Evolutionary conservation across 2,888 invertebrate species (phyloP), one percentile per base, ranked within the genome.

Genomic region (Norana najaformis): DNA sequence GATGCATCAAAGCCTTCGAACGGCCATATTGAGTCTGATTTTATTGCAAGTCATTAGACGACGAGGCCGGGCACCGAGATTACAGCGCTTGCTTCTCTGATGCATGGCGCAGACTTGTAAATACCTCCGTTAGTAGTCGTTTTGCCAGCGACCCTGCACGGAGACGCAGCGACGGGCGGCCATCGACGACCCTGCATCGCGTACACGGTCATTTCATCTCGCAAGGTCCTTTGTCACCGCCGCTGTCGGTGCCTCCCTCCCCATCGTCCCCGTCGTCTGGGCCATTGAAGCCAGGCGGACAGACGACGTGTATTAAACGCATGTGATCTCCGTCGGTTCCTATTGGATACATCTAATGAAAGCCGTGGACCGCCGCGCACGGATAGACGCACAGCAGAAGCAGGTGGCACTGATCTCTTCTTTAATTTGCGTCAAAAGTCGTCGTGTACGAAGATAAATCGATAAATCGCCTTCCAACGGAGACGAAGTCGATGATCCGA

Each of bases 11-110:
- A 69, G 69, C 69, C n/a, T n/a, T n/a, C 69, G 69, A 69, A 30
- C 69, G 69, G 69, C n/a, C 69, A 69, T n/a, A 0, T 11, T 16
- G 69, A n/a, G 4, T n/a, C n/a, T 69, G 69, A n/a, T 69, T 69
- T 69, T 69, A 69, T 69, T n/a, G n/a, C 69, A 69, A 69, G n/a
- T 69, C 69, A 69, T 69, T 69, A 69, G 69, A 69, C 69, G 69
- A 69, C 16, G 69, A 16, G 6, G 69, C 11, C n/a, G 30, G 69
- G 13, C 30, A 0, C 11, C n/a, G 69, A 3, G 69, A 69, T 69
- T 69, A 69, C 30, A 69, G 69, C 69, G 30, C 69, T n/a, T 69
- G n/a, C 69, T n/a, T 69, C 69, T n/a, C 5, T 30, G 30, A 30
- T 13, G 69, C 69, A 69, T 16, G n/a, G 30, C 30, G 69, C n/a